phyloP scores from a whole-genome alignment of 37 sponge, comb jelly and placozoan species.

The Tethya wilhelma region DNA sequence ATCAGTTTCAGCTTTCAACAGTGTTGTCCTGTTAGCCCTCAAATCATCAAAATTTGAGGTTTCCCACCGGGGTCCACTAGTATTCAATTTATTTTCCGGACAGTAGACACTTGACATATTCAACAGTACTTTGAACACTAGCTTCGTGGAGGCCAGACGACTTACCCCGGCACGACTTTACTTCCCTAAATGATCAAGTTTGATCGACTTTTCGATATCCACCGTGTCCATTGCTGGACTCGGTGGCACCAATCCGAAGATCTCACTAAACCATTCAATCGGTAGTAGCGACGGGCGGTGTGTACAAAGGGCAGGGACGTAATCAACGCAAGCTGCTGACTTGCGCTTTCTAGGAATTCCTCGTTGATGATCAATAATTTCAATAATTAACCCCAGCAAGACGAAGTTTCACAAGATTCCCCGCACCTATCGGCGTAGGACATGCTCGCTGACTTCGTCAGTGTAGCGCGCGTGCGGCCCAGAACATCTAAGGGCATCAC shows the following conservation, averaged over 20 bases:
- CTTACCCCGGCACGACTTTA: too few species aligned
- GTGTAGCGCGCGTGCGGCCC: slow-evolving; percentile 88
- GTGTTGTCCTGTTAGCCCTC: too few species aligned
- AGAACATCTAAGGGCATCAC: slow-evolving; percentile 87
- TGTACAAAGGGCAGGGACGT: slow-evolving; percentile 94
- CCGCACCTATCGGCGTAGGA: slow-evolving; percentile 79
- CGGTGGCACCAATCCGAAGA: slow-evolving; percentile 62
- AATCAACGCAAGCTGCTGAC: slow-evolving; percentile 71
- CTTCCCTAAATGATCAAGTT: slow-evolving; percentile 79
- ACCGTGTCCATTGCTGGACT: slow-evolving; percentile 13
- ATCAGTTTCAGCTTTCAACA: too few species aligned
- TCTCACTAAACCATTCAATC: slow-evolving; percentile 93
- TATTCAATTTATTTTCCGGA: too few species aligned
- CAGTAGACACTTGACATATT: too few species aligned
- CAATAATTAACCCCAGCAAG: slow-evolving; percentile 85
- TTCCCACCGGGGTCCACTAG: too few species aligned
- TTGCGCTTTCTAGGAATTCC: slow-evolving; percentile 78
- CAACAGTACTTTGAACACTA: too few species aligned
- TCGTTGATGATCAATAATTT: slow-evolving; percentile 81
- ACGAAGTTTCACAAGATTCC: slow-evolving; percentile 83
- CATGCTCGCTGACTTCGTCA: slow-evolving; percentile 79
- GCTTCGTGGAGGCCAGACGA: too few species aligned
- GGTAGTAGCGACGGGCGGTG: slow-evolving; percentile 96
- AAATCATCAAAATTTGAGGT: too few species aligned
- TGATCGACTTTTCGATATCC: slow-evolving; percentile 68